Evolutionary conservation across 2,888 invertebrate species (phyloP).

Genomic region (Andrena marginata): DNA sequence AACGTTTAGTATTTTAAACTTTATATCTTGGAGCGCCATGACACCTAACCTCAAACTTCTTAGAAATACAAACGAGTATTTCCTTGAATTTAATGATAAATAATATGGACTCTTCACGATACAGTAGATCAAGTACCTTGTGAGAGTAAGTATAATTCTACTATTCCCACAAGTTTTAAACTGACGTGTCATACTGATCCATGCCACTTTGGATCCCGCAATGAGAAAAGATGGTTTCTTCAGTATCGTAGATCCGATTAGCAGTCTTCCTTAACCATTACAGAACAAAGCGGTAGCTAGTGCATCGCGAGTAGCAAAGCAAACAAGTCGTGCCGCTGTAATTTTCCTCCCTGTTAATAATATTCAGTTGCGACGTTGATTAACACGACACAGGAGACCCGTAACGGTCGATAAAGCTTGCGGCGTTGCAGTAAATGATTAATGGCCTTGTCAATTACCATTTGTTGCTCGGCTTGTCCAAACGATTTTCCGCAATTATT

Average conservation of each 20-base stretch:
- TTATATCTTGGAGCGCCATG: background rate
- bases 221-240: too few relatives aligned
- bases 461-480: constrained; percentile 69
- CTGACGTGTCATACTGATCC: too few relatives aligned
- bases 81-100: too few relatives aligned
- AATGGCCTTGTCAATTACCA: constrained; percentile 77
- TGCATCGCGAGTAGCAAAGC: background rate
- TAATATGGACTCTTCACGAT: background rate
- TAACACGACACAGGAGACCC: constrained; percentile 66
- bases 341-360: constrained; percentile 44
- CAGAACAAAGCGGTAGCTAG: background rate
- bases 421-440: constrained; percentile 75
- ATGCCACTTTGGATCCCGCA: too few relatives aligned
- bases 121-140: too few relatives aligned
- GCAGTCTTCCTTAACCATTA: background rate
- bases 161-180: too few relatives aligned
- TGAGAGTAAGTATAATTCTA: background rate
- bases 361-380: constrained; percentile 67
- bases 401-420: constrained; percentile 73
- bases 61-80: too few relatives aligned
- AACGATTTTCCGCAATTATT: constrained; percentile 75
- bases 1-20: too few relatives aligned
- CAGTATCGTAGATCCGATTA: background rate
- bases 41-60: background rate
- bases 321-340: background rate